These are phyloP conservation scores for Apodemia mormo DNA, from an alignment of 2,888 invertebrate genomes.

Conservation along the genomic window DNA sequence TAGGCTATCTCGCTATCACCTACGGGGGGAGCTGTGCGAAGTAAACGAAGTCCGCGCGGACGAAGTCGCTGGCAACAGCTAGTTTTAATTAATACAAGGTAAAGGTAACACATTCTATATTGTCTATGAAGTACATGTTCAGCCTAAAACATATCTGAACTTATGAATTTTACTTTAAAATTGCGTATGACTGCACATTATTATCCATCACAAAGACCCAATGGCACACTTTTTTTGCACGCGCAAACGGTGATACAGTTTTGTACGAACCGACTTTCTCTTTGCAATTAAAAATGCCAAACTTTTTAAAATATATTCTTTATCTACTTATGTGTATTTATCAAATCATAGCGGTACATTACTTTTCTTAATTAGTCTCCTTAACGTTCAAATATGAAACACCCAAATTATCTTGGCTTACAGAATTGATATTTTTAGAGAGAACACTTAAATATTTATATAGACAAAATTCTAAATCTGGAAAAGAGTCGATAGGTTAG, in stretches of 20 bases:
- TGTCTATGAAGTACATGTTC: too few species aligned
- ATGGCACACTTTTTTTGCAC: constrained; percentile 67
- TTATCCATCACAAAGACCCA: constrained; percentile 49
- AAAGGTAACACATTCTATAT: too few species aligned
- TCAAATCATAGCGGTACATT: background rate
- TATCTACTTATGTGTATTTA: constrained; percentile 2
- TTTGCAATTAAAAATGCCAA: constrained; percentile 43
- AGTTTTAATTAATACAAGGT: too few species aligned
- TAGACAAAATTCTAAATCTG: too few species aligned
- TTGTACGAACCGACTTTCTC: constrained; percentile 67
- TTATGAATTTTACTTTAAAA: background rate
- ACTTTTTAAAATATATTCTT: background rate
- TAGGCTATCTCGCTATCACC: too few species aligned
- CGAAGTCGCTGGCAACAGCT: too few species aligned
- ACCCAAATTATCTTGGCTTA: too few species aligned
- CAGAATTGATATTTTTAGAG: too few species aligned
- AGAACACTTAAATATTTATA: too few species aligned
- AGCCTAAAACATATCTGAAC: background rate
- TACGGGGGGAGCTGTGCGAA: too few species aligned
- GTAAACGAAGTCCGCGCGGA: too few species aligned
- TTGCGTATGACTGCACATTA: constrained; percentile 11
- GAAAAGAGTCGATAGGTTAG: too few species aligned
- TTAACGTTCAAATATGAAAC: background rate
- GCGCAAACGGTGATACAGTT: constrained; percentile 66
- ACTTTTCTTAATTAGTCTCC: background rate